Evolutionary conservation across 2,888 invertebrate genomes (phyloP), one percentile per base, ranked within the genome.

Genomic region (Eudemis profundana): DNA sequence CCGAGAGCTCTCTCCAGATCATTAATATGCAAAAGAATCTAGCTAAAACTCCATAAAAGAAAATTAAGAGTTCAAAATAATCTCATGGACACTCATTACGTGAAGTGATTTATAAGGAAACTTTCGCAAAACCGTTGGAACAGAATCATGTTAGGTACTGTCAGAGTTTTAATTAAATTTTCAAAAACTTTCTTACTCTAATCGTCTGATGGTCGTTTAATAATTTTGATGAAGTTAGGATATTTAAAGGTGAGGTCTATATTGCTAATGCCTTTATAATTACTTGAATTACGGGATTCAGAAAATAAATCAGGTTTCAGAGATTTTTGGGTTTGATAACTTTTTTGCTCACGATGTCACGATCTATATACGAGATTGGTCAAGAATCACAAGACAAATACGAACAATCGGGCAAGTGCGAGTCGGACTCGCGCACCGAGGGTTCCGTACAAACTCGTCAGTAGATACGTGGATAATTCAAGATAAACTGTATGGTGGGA

Each of bases 131-230:
- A 19, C 64, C 44, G 40, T 47, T 27, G 50, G 46, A 54, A 29
- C 14, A 40, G 38, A 53, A 33, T 65, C 51, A 53, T 47, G 47
- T 53, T 59, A 40, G 62, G 33, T 57, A 46, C 33, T 65, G 51
- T 47, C 53, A 40, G 47, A 65, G 53, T 65, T 65, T 65, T 65
- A 65, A 65, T 65, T 65, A 65, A 65, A 60, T 46, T 65, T 53
- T 60, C 53, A 40, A 53, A 53, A 65, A 60, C 29, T 65, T 65
- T 56, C 46, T 29, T 3, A 7, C 59, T 44, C 23, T 65, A 59
- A 40, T 59, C 51, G 46, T 46, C 38, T 5, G 51, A 61, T 19
- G 51, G 59, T 57, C 57, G 36, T 60, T 59, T 59, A 60, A 51
- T 57, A 51, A 51, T 47, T 53, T 53, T 60, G 65, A 65, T 65